Evolutionary conservation across 2,888 invertebrate species (phyloP).

Genomic region (Schizaphis graminum): DNA sequence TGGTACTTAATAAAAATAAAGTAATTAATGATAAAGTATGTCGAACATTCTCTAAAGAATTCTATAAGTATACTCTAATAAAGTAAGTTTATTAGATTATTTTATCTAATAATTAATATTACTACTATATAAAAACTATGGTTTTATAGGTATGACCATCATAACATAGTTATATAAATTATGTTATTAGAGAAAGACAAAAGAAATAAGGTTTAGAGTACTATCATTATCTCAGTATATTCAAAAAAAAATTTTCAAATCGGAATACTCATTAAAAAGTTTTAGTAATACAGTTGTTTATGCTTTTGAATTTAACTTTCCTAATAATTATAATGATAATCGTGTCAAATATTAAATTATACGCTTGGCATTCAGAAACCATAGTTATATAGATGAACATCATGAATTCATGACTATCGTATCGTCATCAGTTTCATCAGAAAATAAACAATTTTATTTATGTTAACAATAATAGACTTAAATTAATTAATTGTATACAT

Average conservation of each 20-base stretch:
- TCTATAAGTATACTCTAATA: background rate
- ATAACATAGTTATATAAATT: background rate
- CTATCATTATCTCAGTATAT: background rate
- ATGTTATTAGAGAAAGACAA: background rate
- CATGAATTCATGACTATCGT: background rate
- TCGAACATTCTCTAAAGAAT: background rate
- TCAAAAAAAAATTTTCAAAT: background rate
- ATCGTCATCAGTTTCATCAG: background rate
- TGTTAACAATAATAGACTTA: background rate
- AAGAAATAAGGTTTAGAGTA: background rate
- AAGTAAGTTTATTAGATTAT: background rate
- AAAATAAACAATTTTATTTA: background rate
- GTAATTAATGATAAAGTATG: background rate
- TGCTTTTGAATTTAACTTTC: conserved; percentile 16
- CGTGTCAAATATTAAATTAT: background rate
- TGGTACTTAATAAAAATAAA: background rate
- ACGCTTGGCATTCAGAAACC: background rate
- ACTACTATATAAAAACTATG: background rate
- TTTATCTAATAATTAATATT: background rate
- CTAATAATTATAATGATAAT: background rate
- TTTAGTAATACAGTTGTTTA: background rate
- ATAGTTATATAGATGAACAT: background rate
- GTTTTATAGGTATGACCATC: background rate
- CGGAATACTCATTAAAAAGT: conserved; percentile 5
- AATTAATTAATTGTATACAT: background rate